Evolutionary conservation across 2,888 invertebrate species (phyloP), one percentile per base, ranked within the genome.

Genomic region (Xylocampa areola): DNA sequence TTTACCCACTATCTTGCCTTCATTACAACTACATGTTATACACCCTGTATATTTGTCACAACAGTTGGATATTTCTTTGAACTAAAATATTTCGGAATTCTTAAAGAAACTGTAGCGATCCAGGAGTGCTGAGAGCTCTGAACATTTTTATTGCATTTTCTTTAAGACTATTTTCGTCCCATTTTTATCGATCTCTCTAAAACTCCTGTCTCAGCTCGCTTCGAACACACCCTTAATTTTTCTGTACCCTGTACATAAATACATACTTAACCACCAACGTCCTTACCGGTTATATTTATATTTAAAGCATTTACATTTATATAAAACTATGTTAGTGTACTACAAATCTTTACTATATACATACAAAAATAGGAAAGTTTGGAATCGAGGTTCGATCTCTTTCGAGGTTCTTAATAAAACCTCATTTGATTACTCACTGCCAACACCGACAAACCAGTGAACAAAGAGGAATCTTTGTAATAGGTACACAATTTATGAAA

Each of bases 261-360:
- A 76, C 60, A 76, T 40, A 23, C 14, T 41, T 53, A 55, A 17
- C n/a, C n/a, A 14, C 13, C 32, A 45, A 29, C 25, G 11, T 54
- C 30, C 16, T 58, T 62, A 67, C 21, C 21, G 47, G 54, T 66
- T 71, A 76, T 75, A 78, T 68, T 66, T 73, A 73, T 67, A 68
- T 68, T 78, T 76, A 79, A 79, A 80, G 75, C 75, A 81, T 77
- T 76, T 75, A 81, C 80, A 79, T 73, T 70, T 67, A 64, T 35
- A 30, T 58, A 70, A 44, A 58, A 43, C 37, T 62, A 64, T 59
- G 55, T 70, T 74, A 74, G 63, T 74, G 10, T 35, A 39, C 47
- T 32, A 39, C 13, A 48, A 48, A 45, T 57, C 41, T 72, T 54
- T 68, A 52, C 23, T 72, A 55, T 63, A 14, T 73, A 70, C 73